Percentiles rank a stretch among this genome's conserved stretches.
These are phyloP conservation scores for Lepidurus apus DNA, from an alignment of 1,140 invertebrate species.

Conservation along the genomic window DNA sequence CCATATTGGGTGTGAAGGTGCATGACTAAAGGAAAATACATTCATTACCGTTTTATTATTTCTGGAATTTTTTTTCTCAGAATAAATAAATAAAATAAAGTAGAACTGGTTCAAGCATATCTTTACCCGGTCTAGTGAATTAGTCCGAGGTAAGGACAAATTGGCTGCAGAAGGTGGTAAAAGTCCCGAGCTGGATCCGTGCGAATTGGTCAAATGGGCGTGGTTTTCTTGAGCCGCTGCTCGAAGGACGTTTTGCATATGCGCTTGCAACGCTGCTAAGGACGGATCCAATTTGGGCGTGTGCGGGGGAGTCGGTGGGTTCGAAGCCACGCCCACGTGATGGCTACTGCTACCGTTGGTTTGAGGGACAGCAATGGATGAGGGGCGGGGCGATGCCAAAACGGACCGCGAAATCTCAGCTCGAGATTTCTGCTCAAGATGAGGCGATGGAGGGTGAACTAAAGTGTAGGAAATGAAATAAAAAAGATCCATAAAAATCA, in stretches of 20 bases:
- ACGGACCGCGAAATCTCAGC: neutral
- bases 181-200: neutral
- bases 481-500: neutral
- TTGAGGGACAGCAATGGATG: neutral
- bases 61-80: neutral
- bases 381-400: neutral
- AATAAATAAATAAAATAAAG: neutral
- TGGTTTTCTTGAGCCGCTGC: slow-evolving; percentile 11
- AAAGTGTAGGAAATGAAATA: neutral
- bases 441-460: neutral
- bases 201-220: slow-evolving; percentile 5
- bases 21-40: neutral
- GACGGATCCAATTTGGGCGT: neutral
- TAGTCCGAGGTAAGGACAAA: neutral
- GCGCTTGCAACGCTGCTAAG: slow-evolving; percentile 1
- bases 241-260: slow-evolving; percentile 3
- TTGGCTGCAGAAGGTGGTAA: neutral
- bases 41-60: neutral
- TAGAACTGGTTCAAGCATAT: neutral
- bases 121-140: neutral
- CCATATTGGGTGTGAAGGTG: slow-evolving; percentile 3
- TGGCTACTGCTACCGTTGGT: neutral
- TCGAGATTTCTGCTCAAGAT: neutral
- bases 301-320: neutral
- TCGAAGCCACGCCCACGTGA: slow-evolving; percentile 5